Base-by-base conservation (phyloP, 2,888 invertebrate genomes). In the Sesia bembeciformis region DNA sequence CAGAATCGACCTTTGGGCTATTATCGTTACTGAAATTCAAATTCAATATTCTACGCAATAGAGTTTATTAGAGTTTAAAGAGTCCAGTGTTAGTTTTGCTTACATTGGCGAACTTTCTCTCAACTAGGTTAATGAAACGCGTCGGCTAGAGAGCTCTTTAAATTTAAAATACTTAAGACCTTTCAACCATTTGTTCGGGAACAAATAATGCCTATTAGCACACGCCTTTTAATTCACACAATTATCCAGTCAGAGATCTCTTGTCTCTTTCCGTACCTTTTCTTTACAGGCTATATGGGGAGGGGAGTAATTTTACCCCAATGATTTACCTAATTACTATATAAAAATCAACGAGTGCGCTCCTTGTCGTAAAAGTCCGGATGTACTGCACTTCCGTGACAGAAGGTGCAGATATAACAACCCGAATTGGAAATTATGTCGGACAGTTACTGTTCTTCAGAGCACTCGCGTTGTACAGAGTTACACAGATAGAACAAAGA, bases 61-160 rank as follows among this genome's bases (percentile, higher is more conserved):
- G 41, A 51, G 39, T 7, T 51, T 39, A 23, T 46, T 38, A 8
- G n/a, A 40, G 53, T 52, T 42, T 41, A 54, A 53, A 52, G 54
- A 56, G 51, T 52, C 51, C 8, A 51, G 40, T 39, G 52, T 38
- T 40, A 50, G 39, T 52, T 49, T 57, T 52, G 54, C 56, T 51
- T 58, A 46, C 52, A 3, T 54, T 57, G 54, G 57, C 56, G 46
- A 51, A 57, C 61, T 62, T 62, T 62, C 62, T 57, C 62, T 55
- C 54, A 56, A 52, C 53, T 57, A 39, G 57, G 59, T 56, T 60
- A 60, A 58, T 62, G 53, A 55, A 57, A 58, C 56, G 53, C 54
- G 55, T 57, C 50, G 42, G 41, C 51, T 43, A 8, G 8, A 52
- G 38, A 39, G 8, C 39, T 40, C 40, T 23, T 40, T 40, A 39